These are phyloP conservation scores for Phallusia fumigata DNA, from an alignment of 23 tunicate genomes.

Conservation along the genomic window DNA sequence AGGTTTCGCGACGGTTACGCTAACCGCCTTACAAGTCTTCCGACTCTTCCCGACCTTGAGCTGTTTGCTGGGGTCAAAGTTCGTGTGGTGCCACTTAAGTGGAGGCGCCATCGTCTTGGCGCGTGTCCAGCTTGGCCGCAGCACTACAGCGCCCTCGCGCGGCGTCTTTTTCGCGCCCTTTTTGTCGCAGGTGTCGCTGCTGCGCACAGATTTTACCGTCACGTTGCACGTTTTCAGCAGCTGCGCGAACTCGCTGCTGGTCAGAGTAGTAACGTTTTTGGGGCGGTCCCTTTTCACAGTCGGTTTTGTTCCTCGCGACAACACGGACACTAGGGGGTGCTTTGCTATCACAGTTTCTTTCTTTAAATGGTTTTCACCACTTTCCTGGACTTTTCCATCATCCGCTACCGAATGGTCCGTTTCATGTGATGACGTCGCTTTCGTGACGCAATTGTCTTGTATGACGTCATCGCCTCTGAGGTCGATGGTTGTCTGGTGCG, in stretches of 20 bases:
- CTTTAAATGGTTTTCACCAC: not conserved
- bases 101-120: not conserved
- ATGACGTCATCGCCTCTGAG: slow-evolving; percentile 4
- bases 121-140: not conserved
- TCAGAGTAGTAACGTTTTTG: not conserved
- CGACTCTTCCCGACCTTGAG: not conserved
- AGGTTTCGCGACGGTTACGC: slow-evolving; percentile 1
- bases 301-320: not conserved
- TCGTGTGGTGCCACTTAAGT: slow-evolving; percentile 50
- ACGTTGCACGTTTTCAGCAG: slow-evolving; percentile 7
- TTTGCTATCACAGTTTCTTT: not conserved
- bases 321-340: not conserved
- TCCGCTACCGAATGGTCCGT: too few species aligned
- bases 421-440: not conserved
- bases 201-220: slow-evolving; percentile 1
- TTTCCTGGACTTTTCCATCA: not conserved
- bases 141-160: slow-evolving; percentile 3
- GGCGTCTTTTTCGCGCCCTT: not conserved
- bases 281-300: not conserved
- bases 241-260: not conserved
- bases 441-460: not conserved
- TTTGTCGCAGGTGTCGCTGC: slow-evolving; percentile 1
- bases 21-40: not conserved
- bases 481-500: slow-evolving; percentile 6
- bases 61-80: slow-evolving; percentile 24